Percentiles rank a stretch among this genome's conserved stretches.
Evolutionary conservation across 2,888 invertebrate genomes (phyloP).

Genomic region (Colletes collaris): DNA sequence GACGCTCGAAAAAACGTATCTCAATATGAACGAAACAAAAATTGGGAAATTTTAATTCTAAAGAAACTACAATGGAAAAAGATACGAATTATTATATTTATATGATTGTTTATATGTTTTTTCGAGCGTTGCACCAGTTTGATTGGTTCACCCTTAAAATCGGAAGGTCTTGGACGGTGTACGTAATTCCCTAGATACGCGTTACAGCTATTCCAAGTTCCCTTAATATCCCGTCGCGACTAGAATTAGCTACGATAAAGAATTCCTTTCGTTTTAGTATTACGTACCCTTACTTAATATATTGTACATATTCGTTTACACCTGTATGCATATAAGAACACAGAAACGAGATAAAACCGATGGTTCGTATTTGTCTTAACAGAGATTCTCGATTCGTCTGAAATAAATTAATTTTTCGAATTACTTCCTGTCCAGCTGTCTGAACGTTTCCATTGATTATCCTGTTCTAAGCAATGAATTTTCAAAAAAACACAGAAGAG

Average conservation of each 20-base stretch:
- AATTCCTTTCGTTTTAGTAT: conserved; percentile 15
- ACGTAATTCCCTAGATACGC: not conserved
- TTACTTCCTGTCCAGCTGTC: no score
- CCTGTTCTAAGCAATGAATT: no score
- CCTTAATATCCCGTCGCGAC: conserved; percentile 43
- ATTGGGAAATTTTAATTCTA: no score
- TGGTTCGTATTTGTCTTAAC: not conserved
- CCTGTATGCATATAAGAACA: not conserved
- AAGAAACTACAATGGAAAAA: no score
- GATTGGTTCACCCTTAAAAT: not conserved
- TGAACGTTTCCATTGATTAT: not conserved
- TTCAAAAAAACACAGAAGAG: no score
- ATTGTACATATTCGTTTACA: not conserved
- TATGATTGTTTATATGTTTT: no score
- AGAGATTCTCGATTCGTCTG: conserved; percentile 21
- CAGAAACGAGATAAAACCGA: conserved; percentile 19
- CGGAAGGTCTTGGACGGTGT: conserved; percentile 30
- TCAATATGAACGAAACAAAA: no score
- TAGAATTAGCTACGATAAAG: conserved; percentile 42
- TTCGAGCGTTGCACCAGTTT: not conserved
- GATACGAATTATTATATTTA: no score
- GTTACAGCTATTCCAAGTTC: no score
- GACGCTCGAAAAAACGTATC: not conserved
- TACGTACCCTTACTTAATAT: conserved; percentile 40
- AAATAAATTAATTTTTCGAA: not conserved